Conservation (phyloP, 2,797 vertebrate genomes). For the Momotus momota region DNA sequence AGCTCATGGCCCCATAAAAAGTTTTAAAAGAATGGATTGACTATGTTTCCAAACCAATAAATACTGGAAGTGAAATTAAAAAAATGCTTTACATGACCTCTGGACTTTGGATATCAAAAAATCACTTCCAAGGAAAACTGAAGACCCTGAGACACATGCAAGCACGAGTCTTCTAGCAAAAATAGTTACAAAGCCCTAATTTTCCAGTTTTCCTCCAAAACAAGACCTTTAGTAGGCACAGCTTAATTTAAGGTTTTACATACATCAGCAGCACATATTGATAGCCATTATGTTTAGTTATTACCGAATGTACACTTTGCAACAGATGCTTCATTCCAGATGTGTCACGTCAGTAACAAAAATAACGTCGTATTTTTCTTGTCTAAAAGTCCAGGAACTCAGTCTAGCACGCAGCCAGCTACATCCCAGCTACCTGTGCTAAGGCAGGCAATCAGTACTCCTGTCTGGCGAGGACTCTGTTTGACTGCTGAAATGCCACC, state of each 20-base stretch:
- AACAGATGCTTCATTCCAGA: conserved; percentile 7
- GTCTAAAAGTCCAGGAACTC: background rate
- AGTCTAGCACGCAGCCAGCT: background rate
- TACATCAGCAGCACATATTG: conserved; percentile 65
- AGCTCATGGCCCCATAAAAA: conserved; percentile 54
- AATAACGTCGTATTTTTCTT: background rate
- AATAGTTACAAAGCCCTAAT: conserved; percentile 67
- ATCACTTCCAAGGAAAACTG: conserved; percentile 73
- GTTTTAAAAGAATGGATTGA: conserved; percentile 47
- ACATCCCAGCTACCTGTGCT: background rate
- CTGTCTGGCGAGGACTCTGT: background rate
- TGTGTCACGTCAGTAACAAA: background rate
- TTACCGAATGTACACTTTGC: conserved; percentile 38
- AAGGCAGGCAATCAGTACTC: background rate
- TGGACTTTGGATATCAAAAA: conserved; percentile 71
- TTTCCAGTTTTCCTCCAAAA: conserved; percentile 75
- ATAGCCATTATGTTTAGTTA: background rate
- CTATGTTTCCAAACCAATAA: conserved; percentile 69
- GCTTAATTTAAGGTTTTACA: conserved; percentile 68
- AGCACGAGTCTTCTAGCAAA: conserved; percentile 76
- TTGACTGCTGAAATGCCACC: conserved; percentile 30
- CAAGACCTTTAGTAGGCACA: conserved; percentile 70
- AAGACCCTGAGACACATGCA: conserved; percentile 74
- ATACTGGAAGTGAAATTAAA: conserved; percentile 54
- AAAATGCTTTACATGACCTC: conserved; percentile 42